A percentile compares a stretch with the other conserved stretches of the same genome.
These are phyloP conservation scores for Sinopyrophorus schimmeli DNA, from an alignment of 2,888 invertebrate genomes.

Conservation along the genomic window DNA sequence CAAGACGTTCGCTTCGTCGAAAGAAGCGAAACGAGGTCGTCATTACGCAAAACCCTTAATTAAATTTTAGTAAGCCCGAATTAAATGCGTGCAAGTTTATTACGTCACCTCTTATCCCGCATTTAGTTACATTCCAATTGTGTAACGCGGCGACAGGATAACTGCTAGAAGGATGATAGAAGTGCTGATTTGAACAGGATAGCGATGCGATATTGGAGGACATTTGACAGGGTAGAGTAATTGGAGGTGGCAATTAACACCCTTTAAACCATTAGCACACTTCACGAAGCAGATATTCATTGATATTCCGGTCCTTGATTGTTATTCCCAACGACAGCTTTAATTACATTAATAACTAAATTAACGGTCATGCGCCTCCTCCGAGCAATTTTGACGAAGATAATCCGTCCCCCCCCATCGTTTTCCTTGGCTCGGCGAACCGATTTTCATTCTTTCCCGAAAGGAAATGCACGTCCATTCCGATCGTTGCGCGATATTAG, in stretches of 20 bases:
- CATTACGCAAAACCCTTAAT: too few relatives aligned
- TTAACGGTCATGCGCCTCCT: constrained; percentile 18
- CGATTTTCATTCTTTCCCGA: neutral
- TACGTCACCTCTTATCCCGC: too few relatives aligned
- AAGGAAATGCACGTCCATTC: neutral
- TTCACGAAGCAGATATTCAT: constrained; percentile 31
- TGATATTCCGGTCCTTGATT: constrained; percentile 25
- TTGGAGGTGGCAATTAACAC: constrained; percentile 38
- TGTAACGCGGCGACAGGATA: too few relatives aligned
- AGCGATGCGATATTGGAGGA: constrained; percentile 22
- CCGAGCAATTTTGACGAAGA: constrained; percentile 3
- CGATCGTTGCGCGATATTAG: neutral
- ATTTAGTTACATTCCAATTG: too few relatives aligned
- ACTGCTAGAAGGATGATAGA: constrained; percentile 14
- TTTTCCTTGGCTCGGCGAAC: neutral
- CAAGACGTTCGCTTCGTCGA: too few relatives aligned
- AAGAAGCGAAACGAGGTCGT: too few relatives aligned
- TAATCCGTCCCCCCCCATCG: neutral
- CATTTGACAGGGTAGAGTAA: constrained; percentile 33
- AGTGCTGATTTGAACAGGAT: constrained; percentile 27
- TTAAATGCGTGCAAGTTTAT: too few relatives aligned
- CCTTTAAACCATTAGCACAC: constrained; percentile 35
- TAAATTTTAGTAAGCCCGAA: too few relatives aligned
- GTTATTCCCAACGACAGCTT: constrained; percentile 28
- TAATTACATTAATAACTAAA: constrained; percentile 29